Evolutionary conservation across 2,113 vertebrate genomes (phyloP), one percentile per base, ranked within the genome.

Genomic region (Otocyon megalotis): DNA sequence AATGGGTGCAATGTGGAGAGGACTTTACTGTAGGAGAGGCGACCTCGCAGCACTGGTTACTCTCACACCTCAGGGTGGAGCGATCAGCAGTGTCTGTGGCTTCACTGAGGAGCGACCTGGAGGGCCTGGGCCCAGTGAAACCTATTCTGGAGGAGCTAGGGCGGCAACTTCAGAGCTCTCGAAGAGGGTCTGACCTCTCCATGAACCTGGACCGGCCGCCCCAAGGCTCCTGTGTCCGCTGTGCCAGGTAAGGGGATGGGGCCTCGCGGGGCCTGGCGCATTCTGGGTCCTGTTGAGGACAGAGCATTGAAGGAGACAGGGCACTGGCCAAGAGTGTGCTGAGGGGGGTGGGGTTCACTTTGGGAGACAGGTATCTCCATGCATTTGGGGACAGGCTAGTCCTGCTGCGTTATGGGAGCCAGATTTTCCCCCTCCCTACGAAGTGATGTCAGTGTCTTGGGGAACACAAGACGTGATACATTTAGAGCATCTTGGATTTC

Each of bases 131-230:
- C 77, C 98, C 97, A 2, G 88, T 98, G 88, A 98, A 98, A 58
- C 97, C 98, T 0, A 95, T 98, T 60, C 97, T 98, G 90, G 98
- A 98, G 87, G 98, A 98, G 62, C 79, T 98, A 58, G 97, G 97
- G 10, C 87, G 94, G 71, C 98, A 98, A 9, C 84, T 98, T 43
- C 96, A 90, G 93, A 97, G 35, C 58, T 94, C 96, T n/a, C 97
- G 88, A 32, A 96, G 97, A 53, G 95, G 92, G 22, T 79, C 96
- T 13, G 98, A 98, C 54, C 80, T 94, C 28, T 37, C 95, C 32
- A 72, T 98, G 95, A 96, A 50, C 92, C 82, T 97, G 92, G 97
- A 98, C 22, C 87, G 97, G 71, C 62, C 50, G 24, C 9, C 85
- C 37, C 98, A 97, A 79, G 96, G 96, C 32, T 88, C 97, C 88